phyloP scores from a whole-genome alignment of 2,113 vertebrate genomes.

The Uria lomvia region DNA sequence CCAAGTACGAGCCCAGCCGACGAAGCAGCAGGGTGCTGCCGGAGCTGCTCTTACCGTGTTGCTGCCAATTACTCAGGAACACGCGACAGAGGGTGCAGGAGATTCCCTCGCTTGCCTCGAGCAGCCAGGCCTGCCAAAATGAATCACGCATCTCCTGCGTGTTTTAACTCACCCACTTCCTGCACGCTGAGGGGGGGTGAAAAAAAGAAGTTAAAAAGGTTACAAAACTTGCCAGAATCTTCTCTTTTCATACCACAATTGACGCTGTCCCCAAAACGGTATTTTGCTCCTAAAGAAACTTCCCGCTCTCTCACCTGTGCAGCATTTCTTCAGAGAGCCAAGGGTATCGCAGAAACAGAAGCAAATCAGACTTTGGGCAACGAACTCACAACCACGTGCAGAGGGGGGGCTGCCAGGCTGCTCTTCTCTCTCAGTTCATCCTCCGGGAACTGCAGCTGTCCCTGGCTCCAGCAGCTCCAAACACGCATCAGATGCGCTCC shows the following conservation, averaged over 20 bases:
- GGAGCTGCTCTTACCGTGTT: neutral
- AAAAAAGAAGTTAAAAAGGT: neutral
- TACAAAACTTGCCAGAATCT: neutral
- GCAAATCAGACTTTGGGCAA: neutral
- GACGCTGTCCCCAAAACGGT: neutral
- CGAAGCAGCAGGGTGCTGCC: neutral
- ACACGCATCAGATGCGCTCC: neutral
- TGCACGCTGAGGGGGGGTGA: neutral
- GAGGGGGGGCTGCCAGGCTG: neutral
- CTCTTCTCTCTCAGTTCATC: neutral
- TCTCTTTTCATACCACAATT: neutral
- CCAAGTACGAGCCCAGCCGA: neutral
- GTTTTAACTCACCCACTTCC: conserved; percentile 19
- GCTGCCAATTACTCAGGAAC: neutral
- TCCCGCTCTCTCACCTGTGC: neutral
- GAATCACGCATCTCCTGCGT: neutral
- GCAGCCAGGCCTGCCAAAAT: neutral
- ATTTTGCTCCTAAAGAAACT: neutral
- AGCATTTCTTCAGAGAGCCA: neutral
- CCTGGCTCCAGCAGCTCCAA: neutral
- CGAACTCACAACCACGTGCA: neutral
- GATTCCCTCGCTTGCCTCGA: neutral
- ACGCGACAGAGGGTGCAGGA: neutral
- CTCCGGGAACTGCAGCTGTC: neutral
- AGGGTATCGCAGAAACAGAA: neutral